A percentile compares a stretch with the other conserved stretches of the same genome.
These are phyloP conservation scores for Akabosia matsudoensis DNA, from an alignment of 1,140 invertebrate genomes.

Conservation along the genomic window DNA sequence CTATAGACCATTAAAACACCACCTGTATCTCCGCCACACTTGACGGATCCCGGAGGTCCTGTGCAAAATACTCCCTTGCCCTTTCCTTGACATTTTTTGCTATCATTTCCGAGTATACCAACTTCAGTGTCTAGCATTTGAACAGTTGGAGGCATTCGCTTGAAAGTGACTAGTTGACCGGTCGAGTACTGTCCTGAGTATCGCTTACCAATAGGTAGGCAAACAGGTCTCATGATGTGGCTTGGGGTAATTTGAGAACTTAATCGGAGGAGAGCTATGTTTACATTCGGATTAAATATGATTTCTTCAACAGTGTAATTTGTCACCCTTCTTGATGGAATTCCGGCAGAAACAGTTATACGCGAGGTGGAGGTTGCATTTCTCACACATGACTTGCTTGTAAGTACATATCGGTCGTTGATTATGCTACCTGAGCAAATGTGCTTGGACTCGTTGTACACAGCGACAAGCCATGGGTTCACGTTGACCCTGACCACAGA, in stretches of 20 bases:
- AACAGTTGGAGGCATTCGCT: neutral
- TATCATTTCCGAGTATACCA: neutral
- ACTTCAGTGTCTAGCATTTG: constrained; percentile 36
- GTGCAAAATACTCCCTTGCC: constrained; percentile 2
- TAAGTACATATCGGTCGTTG: constrained; percentile 27
- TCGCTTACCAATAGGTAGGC: constrained; percentile 26
- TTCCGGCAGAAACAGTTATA: constrained; percentile 19
- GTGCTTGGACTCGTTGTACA: constrained; percentile 6
- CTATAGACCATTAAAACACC: neutral
- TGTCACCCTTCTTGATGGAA: neutral
- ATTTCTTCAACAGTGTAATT: constrained; percentile 23
- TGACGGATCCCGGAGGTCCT: constrained; percentile 21
- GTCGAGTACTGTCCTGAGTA: neutral
- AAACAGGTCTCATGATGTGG: constrained; percentile 33
- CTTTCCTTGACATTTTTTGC: neutral
- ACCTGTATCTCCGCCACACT: constrained; percentile 23
- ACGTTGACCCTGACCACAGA: constrained; percentile 12
- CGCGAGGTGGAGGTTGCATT: neutral
- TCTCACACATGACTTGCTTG: constrained; percentile 7
- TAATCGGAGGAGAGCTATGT: constrained; percentile 20
- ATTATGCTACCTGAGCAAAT: constrained; percentile 29
- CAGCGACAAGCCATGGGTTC: constrained; percentile 33
- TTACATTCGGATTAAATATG: constrained; percentile 1
- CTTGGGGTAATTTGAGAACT: constrained; percentile 7
- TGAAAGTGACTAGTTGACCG: constrained; percentile 23